These are phyloP conservation scores for Eurosta solidaginis DNA, from an alignment of 1,140 invertebrate genomes.

Conservation along the genomic window DNA sequence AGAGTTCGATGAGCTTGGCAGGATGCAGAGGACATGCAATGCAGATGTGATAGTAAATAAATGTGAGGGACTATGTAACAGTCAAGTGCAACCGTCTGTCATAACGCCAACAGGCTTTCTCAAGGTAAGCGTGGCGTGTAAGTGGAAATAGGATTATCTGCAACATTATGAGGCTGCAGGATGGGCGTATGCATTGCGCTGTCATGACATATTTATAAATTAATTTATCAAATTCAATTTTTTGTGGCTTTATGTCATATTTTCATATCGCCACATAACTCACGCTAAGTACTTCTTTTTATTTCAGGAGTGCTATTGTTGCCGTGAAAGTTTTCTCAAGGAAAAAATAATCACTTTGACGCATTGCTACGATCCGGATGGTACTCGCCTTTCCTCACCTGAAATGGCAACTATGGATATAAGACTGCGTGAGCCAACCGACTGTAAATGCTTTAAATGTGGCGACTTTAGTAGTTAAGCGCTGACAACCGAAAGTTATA, in stretches of 20 bases:
- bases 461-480: slow-evolving; percentile 72
- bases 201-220: neutral
- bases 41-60: slow-evolving; percentile 85
- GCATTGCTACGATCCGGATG: slow-evolving; percentile 87
- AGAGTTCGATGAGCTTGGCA: slow-evolving; percentile 82
- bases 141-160: neutral
- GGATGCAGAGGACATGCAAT: slow-evolving; percentile 81
- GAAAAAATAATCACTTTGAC: slow-evolving; percentile 78
- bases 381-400: slow-evolving; percentile 70
- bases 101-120: slow-evolving; percentile 84
- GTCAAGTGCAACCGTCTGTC: slow-evolving; percentile 88
- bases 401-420: slow-evolving; percentile 76
- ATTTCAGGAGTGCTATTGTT: slow-evolving; percentile 88
- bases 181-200: neutral
- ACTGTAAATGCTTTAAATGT: slow-evolving; percentile 89
- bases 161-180: too few relatives aligned
- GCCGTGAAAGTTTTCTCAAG: slow-evolving; percentile 81
- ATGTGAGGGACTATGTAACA: slow-evolving; percentile 87
- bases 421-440: slow-evolving; percentile 80
- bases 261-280: neutral
- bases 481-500: neutral
- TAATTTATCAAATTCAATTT: slow-evolving; percentile 12
- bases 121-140: slow-evolving; percentile 68
- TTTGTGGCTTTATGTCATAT: neutral
- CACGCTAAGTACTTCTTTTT: neutral